Conservation (phyloP, 2,113 vertebrate species). For the Otus sunia region DNA sequence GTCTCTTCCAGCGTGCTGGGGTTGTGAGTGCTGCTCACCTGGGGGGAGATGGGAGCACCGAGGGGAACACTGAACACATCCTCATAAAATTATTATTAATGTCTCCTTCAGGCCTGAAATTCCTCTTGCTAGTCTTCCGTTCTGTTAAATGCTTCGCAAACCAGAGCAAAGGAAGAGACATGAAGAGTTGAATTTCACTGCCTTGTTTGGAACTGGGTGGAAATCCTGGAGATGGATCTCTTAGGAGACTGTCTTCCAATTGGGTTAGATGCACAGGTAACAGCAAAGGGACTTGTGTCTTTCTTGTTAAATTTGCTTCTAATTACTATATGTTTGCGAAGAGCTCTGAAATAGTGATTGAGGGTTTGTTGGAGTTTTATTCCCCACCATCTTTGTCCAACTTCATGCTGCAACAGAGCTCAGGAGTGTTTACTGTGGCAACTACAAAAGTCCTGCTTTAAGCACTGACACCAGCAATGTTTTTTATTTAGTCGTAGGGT, state of each 20-base stretch:
- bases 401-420: background rate
- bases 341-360: background rate
- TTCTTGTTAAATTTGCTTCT: conserved; percentile 33
- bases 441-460: background rate
- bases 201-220: conserved; percentile 65
- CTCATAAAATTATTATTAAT: conserved; percentile 53
- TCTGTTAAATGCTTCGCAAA: conserved; percentile 64
- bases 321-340: background rate
- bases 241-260: conserved; percentile 65
- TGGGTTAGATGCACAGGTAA: conserved; percentile 64
- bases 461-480: background rate
- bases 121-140: conserved; percentile 66
- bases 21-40: background rate
- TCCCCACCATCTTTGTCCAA: background rate
- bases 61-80: background rate
- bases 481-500: background rate
- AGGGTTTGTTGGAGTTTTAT: background rate
- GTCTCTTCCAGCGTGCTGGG: background rate
- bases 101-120: conserved; percentile 69
- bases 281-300: conserved; percentile 48
- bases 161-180: conserved; percentile 65
- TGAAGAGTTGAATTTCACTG: conserved; percentile 72
- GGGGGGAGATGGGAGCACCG: conserved; percentile 21
- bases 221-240: conserved; percentile 69
- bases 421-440: background rate